Evolutionary conservation across 1,140 invertebrate genomes (phyloP), one percentile per base, ranked within the genome.

Genomic region (Apis laboriosa): DNA sequence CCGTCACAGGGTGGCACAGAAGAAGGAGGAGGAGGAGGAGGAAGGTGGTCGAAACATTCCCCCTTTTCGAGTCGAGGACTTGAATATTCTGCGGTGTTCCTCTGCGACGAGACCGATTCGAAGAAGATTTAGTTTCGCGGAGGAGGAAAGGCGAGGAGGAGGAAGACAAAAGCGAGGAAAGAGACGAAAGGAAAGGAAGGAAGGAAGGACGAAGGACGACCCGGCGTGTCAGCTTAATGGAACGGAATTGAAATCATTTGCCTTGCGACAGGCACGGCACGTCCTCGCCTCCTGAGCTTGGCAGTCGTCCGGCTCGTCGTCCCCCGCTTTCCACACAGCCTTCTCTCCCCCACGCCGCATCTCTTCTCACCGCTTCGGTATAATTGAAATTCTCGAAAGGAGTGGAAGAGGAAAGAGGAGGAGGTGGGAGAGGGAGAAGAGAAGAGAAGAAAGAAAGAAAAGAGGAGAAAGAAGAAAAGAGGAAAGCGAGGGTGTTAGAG

Each of bases 171-270:
- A 8, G 9, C 70, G 55, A 4, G 55, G 58, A 17, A 28, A 28
- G 64, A 19, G 24, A 77, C 61, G 71, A 77, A 19, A 13, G 56
- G 58, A 13, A 61, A 49, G 12, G 56, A 34, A 51, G 24, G 53
- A 56, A 17, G 70, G 34, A 63, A 74, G 76, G 51, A 61, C 49
- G 53, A 34, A 85, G 58, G 61, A 77, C 80, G 80, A 67, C 60
- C 77, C 70, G 19, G 74, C 43, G 77, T 86, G 87, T 88, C 80
- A 85, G 60, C 77, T 88, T 88, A 88, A 88, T 88, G 87, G 86
- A 88, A 88, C 86, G 86, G 87, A 86, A 88, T 88, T 88, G 87
- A 88, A 88, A 88, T 88, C 86, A 88, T 88, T 88, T 88, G 80
- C 86, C 77, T 88, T 67, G 80, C 80, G 86, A 88, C 86, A 88